These are phyloP conservation scores for Rhopalosiphum padi DNA, from an alignment of 1,140 invertebrate genomes.

Conservation along the genomic window DNA sequence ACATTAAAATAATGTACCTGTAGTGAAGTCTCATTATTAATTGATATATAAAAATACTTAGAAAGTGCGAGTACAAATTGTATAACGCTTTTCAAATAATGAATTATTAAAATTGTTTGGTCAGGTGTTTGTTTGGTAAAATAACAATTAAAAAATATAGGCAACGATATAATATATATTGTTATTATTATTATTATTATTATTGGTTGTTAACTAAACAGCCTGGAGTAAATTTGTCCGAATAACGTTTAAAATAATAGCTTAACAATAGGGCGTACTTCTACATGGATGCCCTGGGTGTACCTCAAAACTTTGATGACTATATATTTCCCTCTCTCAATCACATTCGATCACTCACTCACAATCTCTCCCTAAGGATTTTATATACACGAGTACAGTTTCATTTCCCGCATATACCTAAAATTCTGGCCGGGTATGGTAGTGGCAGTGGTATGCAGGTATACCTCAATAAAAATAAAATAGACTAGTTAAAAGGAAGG, in stretches of 20 bases:
- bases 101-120: neutral
- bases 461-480: slow-evolving; percentile 10
- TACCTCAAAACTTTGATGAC: neutral
- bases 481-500: neutral
- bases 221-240: neutral
- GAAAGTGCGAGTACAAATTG: neutral
- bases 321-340: neutral
- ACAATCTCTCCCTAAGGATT: neutral
- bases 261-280: neutral
- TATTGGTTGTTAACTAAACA: neutral
- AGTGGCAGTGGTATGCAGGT: neutral
- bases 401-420: neutral
- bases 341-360: neutral
- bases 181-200: neutral
- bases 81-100: neutral
- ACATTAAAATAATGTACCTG: neutral
- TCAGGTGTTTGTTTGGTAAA: neutral
- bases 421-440: neutral
- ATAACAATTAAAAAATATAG: neutral
- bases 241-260: neutral
- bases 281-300: neutral
- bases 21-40: neutral
- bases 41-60: neutral
- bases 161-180: neutral
- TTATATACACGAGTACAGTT: neutral